Conservation (phyloP, 2,797 vertebrate species). For the Morus bassanus region DNA sequence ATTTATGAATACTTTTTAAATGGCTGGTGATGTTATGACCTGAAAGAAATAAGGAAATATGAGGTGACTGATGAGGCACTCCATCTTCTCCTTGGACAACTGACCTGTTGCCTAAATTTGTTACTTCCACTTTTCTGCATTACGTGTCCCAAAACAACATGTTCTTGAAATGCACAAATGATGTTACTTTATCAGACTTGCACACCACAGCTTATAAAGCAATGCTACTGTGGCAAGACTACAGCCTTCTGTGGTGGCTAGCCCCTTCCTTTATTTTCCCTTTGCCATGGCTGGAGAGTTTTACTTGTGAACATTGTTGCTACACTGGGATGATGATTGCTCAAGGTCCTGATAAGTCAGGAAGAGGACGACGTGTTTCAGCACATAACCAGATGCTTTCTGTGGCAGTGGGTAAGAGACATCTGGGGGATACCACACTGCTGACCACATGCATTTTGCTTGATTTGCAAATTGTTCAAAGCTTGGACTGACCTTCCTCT, state of each 20-base stretch:
- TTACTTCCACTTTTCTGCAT: background rate
- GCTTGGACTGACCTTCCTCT: background rate
- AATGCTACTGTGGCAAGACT: background rate
- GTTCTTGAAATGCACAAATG: background rate
- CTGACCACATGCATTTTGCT: background rate
- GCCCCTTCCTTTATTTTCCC: background rate
- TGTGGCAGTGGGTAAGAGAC: background rate
- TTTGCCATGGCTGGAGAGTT: background rate
- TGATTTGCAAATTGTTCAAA: background rate
- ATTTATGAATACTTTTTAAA: slow-evolving; percentile 33
- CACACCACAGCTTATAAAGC: background rate
- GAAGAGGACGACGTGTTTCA: background rate
- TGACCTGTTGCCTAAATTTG: background rate
- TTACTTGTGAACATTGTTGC: background rate
- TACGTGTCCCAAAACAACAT: background rate
- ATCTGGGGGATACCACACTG: background rate
- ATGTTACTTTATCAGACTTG: background rate
- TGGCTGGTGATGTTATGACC: background rate
- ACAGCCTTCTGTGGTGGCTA: background rate
- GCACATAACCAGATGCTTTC: background rate
- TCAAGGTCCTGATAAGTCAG: background rate
- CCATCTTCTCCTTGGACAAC: background rate
- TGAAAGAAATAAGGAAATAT: slow-evolving; percentile 1
- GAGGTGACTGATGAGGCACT: slow-evolving; percentile 32
- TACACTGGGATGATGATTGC: background rate